Percentiles rank a stretch among this genome's conserved stretches.
Evolutionary conservation across 2,888 invertebrate genomes (phyloP).

Genomic region (Acanthosepion pharaonis): DNA sequence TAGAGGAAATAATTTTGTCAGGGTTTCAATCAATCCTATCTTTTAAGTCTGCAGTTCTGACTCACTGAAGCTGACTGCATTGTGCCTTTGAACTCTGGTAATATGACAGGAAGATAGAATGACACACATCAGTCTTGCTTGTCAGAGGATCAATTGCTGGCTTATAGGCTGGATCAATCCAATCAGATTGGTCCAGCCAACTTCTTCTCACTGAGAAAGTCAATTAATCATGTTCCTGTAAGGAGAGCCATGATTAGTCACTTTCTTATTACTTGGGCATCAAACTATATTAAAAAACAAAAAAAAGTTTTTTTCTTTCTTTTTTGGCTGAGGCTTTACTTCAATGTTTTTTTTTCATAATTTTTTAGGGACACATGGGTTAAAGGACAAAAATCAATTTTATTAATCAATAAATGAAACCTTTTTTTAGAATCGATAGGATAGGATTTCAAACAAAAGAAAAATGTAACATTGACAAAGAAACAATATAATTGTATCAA

Average conservation of each 20-base stretch:
- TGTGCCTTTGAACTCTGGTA: not conserved
- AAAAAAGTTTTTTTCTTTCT: not conserved
- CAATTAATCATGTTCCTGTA: not conserved
- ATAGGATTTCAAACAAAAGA: no score
- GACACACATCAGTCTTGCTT: slow-evolving; percentile 11
- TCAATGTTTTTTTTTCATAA: no score
- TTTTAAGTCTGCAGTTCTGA: not conserved
- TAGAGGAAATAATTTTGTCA: not conserved
- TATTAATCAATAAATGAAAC: no score
- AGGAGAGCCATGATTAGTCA: not conserved
- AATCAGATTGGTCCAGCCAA: not conserved
- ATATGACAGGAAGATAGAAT: slow-evolving; percentile 33
- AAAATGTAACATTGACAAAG: no score
- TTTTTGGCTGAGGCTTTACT: no score
- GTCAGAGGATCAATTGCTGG: slow-evolving; percentile 6
- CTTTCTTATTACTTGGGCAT: not conserved
- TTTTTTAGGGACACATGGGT: no score
- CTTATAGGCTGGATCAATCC: slow-evolving; percentile 15
- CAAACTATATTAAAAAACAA: not conserved
- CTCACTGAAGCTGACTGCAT: not conserved
- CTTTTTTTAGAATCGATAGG: no score
- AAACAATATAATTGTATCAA: no score
- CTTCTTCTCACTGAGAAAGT: not conserved
- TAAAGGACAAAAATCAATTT: no score
- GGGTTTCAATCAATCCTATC: not conserved